phyloP scores from a whole-genome alignment of 2,797 vertebrate genomes.

The Acanthurus lineatus region DNA sequence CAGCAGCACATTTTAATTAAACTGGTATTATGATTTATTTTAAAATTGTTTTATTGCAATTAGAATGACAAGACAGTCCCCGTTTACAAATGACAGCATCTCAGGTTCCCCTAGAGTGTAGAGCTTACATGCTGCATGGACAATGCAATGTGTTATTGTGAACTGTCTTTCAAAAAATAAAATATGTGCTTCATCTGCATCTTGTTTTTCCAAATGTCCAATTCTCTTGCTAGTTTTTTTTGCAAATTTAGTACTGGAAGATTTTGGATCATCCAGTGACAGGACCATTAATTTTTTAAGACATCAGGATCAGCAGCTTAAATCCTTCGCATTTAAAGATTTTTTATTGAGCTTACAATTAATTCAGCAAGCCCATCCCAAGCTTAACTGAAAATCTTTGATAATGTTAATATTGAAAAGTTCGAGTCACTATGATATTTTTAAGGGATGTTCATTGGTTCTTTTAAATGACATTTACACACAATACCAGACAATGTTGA shows the following conservation, averaged over 20 bases:
- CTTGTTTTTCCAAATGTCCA: not conserved
- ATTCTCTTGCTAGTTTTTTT: not conserved
- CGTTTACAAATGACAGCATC: not conserved
- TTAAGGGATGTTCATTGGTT: not conserved
- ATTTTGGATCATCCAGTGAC: not conserved
- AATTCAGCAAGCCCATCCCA: not conserved
- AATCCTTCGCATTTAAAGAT: too few species aligned
- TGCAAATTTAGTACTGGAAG: not conserved
- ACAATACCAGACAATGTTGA: not conserved
- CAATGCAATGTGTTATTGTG: conserved; percentile 3
- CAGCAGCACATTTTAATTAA: conserved; percentile 9
- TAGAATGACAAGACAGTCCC: not conserved
- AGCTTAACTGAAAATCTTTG: not conserved
- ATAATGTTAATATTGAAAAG: not conserved
- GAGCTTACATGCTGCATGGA: not conserved
- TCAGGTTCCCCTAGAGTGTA: not conserved
- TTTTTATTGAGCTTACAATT: not conserved
- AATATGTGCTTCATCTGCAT: conserved; percentile 1
- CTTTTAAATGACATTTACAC: conserved; percentile 3
- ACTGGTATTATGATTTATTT: not conserved
- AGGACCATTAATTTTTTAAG: not conserved
- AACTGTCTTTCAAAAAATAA: not conserved
- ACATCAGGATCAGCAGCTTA: not conserved
- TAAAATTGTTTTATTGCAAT: not conserved
- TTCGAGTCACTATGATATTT: not conserved